A percentile compares a stretch with the other conserved stretches of the same genome.
These are phyloP conservation scores for Globodera ellingtonae DNA, from an alignment of 1,140 invertebrate genomes.

Conservation along the genomic window DNA sequence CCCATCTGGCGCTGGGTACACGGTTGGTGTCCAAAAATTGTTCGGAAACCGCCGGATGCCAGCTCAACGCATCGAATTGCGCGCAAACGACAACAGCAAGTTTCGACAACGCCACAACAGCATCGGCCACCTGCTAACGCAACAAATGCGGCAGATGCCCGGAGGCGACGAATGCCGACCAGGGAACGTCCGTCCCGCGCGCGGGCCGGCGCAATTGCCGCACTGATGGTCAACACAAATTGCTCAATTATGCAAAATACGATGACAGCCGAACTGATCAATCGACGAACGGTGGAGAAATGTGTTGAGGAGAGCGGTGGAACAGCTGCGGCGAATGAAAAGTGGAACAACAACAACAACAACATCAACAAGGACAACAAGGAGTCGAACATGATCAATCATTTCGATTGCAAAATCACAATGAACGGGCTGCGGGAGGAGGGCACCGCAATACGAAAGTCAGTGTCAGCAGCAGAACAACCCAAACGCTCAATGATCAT, in stretches of 20 bases:
- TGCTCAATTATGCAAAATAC: slow-evolving; percentile 9
- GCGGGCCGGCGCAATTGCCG: slow-evolving; percentile 22
- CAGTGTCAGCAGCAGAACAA: background rate
- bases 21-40: slow-evolving; percentile 30
- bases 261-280: background rate
- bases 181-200: slow-evolving; percentile 14
- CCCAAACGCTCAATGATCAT: background rate
- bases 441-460: no score
- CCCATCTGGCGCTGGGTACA: slow-evolving; percentile 56
- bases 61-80: slow-evolving; percentile 12
- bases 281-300: background rate
- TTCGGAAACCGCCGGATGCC: slow-evolving; percentile 54
- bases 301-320: background rate
- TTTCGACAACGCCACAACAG: slow-evolving; percentile 16
- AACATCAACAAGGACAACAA: no score
- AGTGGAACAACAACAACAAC: background rate
- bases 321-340: background rate
- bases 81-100: slow-evolving; percentile 31
- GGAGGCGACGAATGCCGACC: slow-evolving; percentile 7
- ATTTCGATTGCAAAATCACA: no score
- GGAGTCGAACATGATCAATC: no score
- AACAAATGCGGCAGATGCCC: background rate
- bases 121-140: background rate
- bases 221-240: slow-evolving; percentile 26
- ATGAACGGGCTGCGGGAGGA: no score